Base-by-base conservation (phyloP, 2,113 vertebrate species). In the Lophura nycthemera region DNA sequence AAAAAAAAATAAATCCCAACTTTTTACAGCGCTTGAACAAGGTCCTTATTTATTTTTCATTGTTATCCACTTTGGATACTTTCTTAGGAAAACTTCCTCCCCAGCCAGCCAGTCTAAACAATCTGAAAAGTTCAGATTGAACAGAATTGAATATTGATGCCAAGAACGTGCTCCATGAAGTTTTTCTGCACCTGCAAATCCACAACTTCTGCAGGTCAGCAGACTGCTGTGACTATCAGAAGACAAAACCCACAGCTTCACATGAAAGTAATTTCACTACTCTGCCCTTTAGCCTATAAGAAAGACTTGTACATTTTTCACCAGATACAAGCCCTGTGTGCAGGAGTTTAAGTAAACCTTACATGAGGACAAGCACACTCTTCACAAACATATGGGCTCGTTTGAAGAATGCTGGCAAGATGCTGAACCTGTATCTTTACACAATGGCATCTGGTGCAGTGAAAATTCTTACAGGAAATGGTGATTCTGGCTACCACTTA, bases 241-340 rank as follows among this genome's bases (percentile, higher is more conserved):
- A 69, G 21, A 32, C 3, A 76, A 83, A 77, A 2, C n/a, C 45
- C 40, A 42, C 32, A 77, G 6, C n/a, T 63, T 59, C 61, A 40
- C 1, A 0, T 21, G 18, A 12, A 66, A 40, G 32, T 14, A 27
- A 82, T n/a, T 77, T 78, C 81, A 50, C 38, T 34, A 38, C 48
- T 16, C 60, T 81, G 22, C 13, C 32, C 20, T 42, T 30, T 32
- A 70, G n/a, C 38, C 43, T 30, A 10, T 21, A 60, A 1, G 1
- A 47, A 27, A 69, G 43, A 43, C 1, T 0, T 1, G 17, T 0
- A 3, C 4, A 10, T 59, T 89, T 82, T 60, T 32, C 57, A 45
- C 30, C 60, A 70, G 56, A 76, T 6, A 70, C 6, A 63, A 43
- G 50, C 25, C n/a, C 42, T 27, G 4, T 0, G 0, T 43, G 36